A percentile compares a stretch with the other conserved stretches of the same genome.
These are phyloP conservation scores for Megaleporinus macrocephalus DNA, from an alignment of 2,113 vertebrate species.

Conservation along the genomic window DNA sequence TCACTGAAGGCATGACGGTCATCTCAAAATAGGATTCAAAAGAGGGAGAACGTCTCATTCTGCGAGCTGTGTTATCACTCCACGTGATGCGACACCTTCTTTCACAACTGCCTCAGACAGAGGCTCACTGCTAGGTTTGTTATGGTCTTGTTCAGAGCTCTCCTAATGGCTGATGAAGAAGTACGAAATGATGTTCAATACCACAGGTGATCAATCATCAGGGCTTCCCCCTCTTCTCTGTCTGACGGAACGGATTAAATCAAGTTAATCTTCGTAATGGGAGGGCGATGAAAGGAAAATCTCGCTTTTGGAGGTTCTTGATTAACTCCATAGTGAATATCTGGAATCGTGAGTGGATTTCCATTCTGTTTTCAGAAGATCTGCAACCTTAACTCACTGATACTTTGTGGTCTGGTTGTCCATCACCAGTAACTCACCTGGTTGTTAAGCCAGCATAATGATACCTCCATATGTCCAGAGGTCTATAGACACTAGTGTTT, in stretches of 20 bases:
- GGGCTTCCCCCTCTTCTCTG: too few relatives aligned
- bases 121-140: background rate
- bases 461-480: background rate
- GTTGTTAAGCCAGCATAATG: background rate
- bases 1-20: background rate
- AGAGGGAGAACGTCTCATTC: too few relatives aligned
- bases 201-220: slow-evolving; percentile 1
- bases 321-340: too few relatives aligned
- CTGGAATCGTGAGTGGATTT: background rate
- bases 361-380: background rate
- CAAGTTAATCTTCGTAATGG: slow-evolving; percentile 8
- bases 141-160: background rate
- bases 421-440: background rate
- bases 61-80: too few relatives aligned
- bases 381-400: background rate
- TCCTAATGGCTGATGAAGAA: background rate
- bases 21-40: background rate
- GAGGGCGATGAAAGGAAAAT: background rate
- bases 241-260: background rate
- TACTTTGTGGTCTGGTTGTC: too few relatives aligned
- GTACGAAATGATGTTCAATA: background rate
- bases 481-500: background rate
- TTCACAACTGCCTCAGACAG: background rate
- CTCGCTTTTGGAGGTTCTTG: background rate
- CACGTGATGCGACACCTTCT: background rate